Evolutionary conservation across 1,140 invertebrate genomes (phyloP), one percentile per base, ranked within the genome.

Genomic region (Neodiprion fabricii): DNA sequence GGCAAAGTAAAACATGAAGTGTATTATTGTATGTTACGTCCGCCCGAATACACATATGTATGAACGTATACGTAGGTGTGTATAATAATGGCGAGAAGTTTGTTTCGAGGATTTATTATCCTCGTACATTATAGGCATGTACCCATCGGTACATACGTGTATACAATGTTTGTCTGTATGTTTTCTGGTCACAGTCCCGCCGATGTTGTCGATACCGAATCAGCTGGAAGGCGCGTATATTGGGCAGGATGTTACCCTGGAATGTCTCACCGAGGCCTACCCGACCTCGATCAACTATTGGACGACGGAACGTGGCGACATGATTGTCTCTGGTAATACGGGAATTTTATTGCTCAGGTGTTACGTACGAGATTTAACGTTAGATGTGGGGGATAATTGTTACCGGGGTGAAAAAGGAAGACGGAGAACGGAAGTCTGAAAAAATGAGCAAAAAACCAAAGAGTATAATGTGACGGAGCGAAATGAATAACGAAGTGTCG

Each of bases 231-330:
- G 92, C 28, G 95, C 94, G 72, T 94, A 95, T 83, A 85, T 95
- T 71, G 94, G 94, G 11, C 94, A 96, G 86, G 93, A 96, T 86
- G 94, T 96, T 8, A 91, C 92, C 12, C 86, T 96, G 23, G 94
- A 96, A 85, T 97, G 96, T 85, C 93, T 95, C 81, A 96, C 95
- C 0, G 95, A 97, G 88, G 95, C 95, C 68, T 96, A 95, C 87
- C 95, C 96, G 11, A 93, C 93, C 72, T 96, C 95, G 9, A 96
- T 96, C 81, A 96, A 96, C 88, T 96, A 96, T 80, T 96, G 95
- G 95, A 96, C 94, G 7, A 96, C 93, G 1, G 94, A 96, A 80
- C 89, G 92, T 53, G 94, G 95, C 66, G 94, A 95, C 81, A 96
- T 96, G 95, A 96, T 96, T 79, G 93, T 96, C 85, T 95, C 95